Percentiles rank a stretch among this genome's conserved stretches.
Evolutionary conservation across 53 echinoderm and acorn worm species (phyloP).

Genomic region (Actinopyga echinites): DNA sequence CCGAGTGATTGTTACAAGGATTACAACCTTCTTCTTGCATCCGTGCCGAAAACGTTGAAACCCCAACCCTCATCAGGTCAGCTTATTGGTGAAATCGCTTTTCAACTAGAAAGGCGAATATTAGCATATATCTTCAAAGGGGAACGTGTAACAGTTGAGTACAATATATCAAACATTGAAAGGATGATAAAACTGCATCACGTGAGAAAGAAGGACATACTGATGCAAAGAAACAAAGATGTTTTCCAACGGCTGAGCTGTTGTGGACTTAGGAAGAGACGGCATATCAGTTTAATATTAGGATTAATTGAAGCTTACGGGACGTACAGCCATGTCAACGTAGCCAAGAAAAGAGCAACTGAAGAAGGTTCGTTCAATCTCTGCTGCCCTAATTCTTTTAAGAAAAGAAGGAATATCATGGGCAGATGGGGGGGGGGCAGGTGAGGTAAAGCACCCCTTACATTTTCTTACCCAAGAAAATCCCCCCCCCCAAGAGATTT

Average conservation of each 20-base stretch:
- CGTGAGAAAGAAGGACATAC: not conserved
- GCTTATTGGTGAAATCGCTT: slow-evolving; percentile 83
- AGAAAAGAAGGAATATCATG: not conserved
- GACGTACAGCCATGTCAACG: slow-evolving; percentile 38
- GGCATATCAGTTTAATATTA: slow-evolving; percentile 48
- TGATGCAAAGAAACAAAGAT: slow-evolving; percentile 37
- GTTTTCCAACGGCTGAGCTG: slow-evolving; percentile 47
- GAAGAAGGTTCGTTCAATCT: slow-evolving; percentile 45
- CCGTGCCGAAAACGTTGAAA: not conserved
- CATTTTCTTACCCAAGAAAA: no score
- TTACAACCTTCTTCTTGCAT: no score
- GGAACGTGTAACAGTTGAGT: slow-evolving; percentile 40
- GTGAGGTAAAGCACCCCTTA: no score
- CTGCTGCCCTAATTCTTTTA: not conserved
- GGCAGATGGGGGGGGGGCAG: no score
- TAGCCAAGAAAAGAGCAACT: slow-evolving; percentile 30
- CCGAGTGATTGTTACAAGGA: no score
- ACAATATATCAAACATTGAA: slow-evolving; percentile 66
- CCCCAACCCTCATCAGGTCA: not conserved
- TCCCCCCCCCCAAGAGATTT: no score
- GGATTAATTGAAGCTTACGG: slow-evolving; percentile 51
- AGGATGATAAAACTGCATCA: slow-evolving; percentile 59
- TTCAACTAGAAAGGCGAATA: slow-evolving; percentile 82
- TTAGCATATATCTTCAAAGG: slow-evolving; percentile 72
- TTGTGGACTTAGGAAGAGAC: slow-evolving; percentile 50